Base-by-base conservation (phyloP, 2,888 invertebrate species). In the Eugnorisma glareosa region DNA sequence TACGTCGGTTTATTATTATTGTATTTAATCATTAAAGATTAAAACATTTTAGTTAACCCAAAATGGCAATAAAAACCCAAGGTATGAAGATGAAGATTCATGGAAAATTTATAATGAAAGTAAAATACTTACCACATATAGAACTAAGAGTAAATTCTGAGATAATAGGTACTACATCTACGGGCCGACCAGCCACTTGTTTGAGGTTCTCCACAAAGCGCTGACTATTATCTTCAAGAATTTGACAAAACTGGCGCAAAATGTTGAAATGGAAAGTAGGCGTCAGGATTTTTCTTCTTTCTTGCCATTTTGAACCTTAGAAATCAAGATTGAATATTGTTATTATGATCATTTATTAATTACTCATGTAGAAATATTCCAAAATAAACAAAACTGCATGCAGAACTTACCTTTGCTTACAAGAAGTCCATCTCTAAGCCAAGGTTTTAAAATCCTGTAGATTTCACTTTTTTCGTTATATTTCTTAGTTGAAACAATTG, bases 181-280 rank as follows among this genome's bases (percentile, higher is more conserved):
- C 91, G 18, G 91, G 84, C 67, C 92, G 86, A 15, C 91, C 93
- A 1, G 89, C 84, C 40, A 89, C 89, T 13, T 85, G 54, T 54
- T 91, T 85, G 3, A 97, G 88, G 8, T 83, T 89, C 1, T 94
- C 87, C 1, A 96, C 93, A 75, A 97, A 89, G 24, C 92, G 93
- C n/a, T 93, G 90, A 24, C 93, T 92, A 64, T 97, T 97, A 70
- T 97, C 95, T 77, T 94, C 93, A 45, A 97, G 92, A n/a, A 95
- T 89, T 1, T 93, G 87, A 43, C 92, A 90, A 81, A 95, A 96
- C 77, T 93, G 90, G 73, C 96, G 94, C 10, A 98, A 90, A 73
- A 98, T 97, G 86, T 97, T 97, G 78, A 97, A 98, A 89, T 98
- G 97, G 89, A 98, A 98, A 0, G 97, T 96, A 0, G 98, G 97